Evolutionary conservation across 53 echinoderm and acorn worm species (phyloP).

Genomic region (Holothuria leucospilota): DNA sequence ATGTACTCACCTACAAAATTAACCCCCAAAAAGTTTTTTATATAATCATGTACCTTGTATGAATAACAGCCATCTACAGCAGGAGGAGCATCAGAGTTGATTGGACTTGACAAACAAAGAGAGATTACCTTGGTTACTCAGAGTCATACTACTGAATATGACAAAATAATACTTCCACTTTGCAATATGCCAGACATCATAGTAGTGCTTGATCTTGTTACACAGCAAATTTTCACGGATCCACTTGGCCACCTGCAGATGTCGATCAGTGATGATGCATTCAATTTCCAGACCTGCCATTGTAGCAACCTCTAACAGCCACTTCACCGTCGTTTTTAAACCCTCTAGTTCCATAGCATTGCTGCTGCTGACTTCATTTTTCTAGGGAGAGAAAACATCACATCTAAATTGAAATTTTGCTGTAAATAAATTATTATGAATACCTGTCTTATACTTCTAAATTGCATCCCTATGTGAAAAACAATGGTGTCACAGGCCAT

Average conservation of each 20-base stretch:
- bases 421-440: too few relatives aligned
- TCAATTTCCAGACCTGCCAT: conserved; percentile 25
- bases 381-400: conserved; percentile 35
- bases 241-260: conserved; percentile 64
- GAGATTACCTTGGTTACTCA: neutral
- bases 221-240: conserved; percentile 46
- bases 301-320: conserved; percentile 13
- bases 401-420: neutral
- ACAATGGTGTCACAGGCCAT: neutral
- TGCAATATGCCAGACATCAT: conserved; percentile 80
- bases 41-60: too few relatives aligned
- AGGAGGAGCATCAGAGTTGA: too few relatives aligned
- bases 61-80: too few relatives aligned
- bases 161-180: conserved; percentile 35
- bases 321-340: conserved; percentile 34
- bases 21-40: too few relatives aligned
- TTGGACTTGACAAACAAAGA: too few relatives aligned
- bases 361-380: conserved; percentile 66
- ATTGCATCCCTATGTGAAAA: neutral
- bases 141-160: neutral
- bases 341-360: conserved; percentile 78
- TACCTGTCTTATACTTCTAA: neutral
- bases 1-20: too few relatives aligned
- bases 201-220: conserved; percentile 59
- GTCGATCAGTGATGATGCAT: conserved; percentile 59